Percentiles rank a stretch among this genome's conserved stretches.
These are phyloP conservation scores for Hippocampus abdominalis DNA, from an alignment of 2,113 vertebrate genomes.

Conservation along the genomic window DNA sequence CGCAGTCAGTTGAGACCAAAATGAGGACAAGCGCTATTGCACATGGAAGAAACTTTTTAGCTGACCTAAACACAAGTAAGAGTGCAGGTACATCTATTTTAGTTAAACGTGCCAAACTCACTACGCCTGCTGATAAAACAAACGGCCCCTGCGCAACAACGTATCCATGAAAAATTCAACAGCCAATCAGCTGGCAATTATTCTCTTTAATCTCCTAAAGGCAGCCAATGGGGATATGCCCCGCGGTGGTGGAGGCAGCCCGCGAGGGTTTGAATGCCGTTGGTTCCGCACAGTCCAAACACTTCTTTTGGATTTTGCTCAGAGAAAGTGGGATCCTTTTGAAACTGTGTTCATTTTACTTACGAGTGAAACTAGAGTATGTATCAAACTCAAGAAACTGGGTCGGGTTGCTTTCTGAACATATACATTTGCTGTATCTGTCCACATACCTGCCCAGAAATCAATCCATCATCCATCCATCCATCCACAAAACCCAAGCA, in stretches of 20 bases:
- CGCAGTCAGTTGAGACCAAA: neutral
- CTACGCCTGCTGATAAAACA: slow-evolving; percentile 65
- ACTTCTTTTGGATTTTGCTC: slow-evolving; percentile 70
- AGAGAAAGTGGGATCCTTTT: slow-evolving; percentile 66
- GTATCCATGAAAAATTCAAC: slow-evolving; percentile 74
- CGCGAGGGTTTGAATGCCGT: slow-evolving; percentile 55
- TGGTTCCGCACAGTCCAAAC: slow-evolving; percentile 59
- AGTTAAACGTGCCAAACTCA: slow-evolving; percentile 61
- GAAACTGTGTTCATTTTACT: slow-evolving; percentile 44
- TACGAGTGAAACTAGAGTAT: slow-evolving; percentile 33
- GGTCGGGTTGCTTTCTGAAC: slow-evolving; percentile 16
- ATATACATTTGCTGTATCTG: neutral
- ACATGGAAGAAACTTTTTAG: neutral
- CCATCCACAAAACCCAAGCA: neutral
- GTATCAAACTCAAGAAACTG: slow-evolving; percentile 30
- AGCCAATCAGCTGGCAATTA: slow-evolving; percentile 79
- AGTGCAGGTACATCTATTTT: neutral
- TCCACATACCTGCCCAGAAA: neutral
- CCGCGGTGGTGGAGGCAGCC: slow-evolving; percentile 59
- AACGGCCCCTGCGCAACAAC: slow-evolving; percentile 63
- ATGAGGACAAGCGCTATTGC: neutral
- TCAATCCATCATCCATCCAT: neutral
- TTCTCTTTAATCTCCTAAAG: slow-evolving; percentile 79
- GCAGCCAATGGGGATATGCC: slow-evolving; percentile 74
- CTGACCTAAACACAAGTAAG: neutral